Percentiles rank a stretch among this genome's conserved stretches.
These are phyloP conservation scores for Premnoplex brunnescens DNA, from an alignment of 2,797 vertebrate genomes.

Conservation along the genomic window DNA sequence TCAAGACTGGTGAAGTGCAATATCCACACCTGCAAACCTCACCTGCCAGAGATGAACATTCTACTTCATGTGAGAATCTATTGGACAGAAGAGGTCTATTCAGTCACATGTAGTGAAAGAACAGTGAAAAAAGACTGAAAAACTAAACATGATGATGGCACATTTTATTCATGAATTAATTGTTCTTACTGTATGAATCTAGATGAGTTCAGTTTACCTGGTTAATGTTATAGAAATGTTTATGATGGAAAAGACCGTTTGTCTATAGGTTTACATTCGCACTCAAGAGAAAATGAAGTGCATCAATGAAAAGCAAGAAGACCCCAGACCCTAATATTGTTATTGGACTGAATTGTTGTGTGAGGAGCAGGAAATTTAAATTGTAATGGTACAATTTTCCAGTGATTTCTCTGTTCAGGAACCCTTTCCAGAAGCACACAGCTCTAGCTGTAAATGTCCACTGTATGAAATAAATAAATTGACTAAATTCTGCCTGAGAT, in stretches of 20 bases:
- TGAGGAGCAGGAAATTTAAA: not conserved
- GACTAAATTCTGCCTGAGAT: not conserved
- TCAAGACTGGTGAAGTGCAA: not conserved
- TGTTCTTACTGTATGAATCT: not conserved
- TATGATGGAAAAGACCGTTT: not conserved
- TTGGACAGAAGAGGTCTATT: not conserved
- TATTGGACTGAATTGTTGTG: not conserved
- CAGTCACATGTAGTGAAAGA: not conserved
- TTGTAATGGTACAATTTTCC: not conserved
- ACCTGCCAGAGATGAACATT: not conserved
- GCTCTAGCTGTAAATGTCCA: accelerated
- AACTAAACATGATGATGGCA: not conserved
- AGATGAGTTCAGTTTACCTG: not conserved
- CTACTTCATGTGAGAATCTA: not conserved
- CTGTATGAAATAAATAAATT: not conserved
- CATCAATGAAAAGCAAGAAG: not conserved
- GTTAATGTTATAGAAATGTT: not conserved
- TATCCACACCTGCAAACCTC: not conserved
- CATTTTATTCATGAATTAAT: not conserved
- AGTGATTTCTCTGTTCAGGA: not conserved
- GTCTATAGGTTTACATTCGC: not conserved
- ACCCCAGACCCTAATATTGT: not conserved
- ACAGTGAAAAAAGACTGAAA: not conserved
- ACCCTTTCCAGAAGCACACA: not conserved
- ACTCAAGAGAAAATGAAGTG: not conserved